A percentile compares a stretch with the other conserved stretches of the same genome.
phyloP scores from a whole-genome alignment of 2,113 vertebrate genomes.

The Sprattus sprattus region DNA sequence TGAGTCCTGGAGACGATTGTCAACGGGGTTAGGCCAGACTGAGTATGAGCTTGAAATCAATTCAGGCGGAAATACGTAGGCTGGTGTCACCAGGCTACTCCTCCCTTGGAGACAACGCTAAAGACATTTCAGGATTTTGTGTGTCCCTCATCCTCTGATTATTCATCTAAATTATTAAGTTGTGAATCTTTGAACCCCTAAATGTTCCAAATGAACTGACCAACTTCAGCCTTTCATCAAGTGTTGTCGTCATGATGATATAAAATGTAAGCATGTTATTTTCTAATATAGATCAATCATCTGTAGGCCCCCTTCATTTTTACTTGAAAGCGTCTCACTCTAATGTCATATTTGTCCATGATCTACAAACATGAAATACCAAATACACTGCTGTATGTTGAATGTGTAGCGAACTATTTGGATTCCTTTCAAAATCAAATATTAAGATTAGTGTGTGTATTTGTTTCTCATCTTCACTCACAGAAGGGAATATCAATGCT shows the following conservation, averaged over 20 bases:
- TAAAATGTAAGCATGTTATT: not conserved
- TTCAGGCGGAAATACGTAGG: too few relatives aligned
- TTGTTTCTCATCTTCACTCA: not conserved
- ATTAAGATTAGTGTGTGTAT: not conserved
- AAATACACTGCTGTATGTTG: not conserved
- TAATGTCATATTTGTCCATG: not conserved
- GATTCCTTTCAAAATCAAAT: not conserved
- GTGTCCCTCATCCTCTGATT: not conserved
- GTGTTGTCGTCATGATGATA: not conserved
- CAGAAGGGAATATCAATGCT: not conserved
- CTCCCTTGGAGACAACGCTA: not conserved
- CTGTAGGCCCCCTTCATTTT: not conserved
- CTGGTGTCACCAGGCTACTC: too few relatives aligned
- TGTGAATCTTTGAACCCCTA: not conserved
- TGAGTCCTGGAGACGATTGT: too few relatives aligned
- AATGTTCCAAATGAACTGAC: not conserved
- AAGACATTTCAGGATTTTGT: not conserved
- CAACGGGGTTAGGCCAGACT: too few relatives aligned
- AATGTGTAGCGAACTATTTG: not conserved
- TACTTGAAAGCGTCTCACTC: not conserved
- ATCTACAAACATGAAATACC: not conserved
- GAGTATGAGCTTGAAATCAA: too few relatives aligned
- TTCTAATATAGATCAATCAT: not conserved
- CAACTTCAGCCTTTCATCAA: not conserved
- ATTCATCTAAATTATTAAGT: not conserved